Evolutionary conservation across 2,888 invertebrate genomes (phyloP).

Genomic region (Clusia tigrina): DNA sequence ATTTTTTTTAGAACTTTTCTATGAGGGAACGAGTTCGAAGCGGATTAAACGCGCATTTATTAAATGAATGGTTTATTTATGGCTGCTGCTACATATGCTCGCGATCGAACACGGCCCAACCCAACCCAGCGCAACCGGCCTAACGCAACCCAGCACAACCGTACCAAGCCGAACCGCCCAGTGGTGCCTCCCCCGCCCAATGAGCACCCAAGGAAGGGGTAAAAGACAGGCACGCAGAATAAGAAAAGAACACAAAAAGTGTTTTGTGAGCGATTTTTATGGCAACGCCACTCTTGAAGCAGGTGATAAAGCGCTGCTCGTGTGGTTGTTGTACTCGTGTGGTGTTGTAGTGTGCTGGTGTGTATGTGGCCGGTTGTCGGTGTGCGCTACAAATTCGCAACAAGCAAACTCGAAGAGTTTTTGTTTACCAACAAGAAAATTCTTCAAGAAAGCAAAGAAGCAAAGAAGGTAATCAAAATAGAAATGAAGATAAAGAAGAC

Average conservation of each 20-base stretch:
- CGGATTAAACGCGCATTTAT: slow-evolving; percentile 20
- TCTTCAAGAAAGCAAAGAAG: no score
- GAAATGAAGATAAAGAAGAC: no score
- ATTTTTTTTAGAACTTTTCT: slow-evolving; percentile 1
- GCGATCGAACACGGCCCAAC: background rate
- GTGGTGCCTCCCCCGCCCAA: no score
- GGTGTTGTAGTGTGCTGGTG: background rate
- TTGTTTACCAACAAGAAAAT: background rate
- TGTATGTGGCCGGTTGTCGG: no score
- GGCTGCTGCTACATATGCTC: background rate
- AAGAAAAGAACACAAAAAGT: slow-evolving; percentile 4
- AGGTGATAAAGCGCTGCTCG: slow-evolving; percentile 1
- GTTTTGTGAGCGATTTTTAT: background rate
- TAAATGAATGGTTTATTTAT: slow-evolving; percentile 11
- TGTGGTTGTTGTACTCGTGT: background rate
- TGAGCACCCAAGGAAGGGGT: no score
- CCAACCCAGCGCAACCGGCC: background rate
- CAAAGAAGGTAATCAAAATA: no score
- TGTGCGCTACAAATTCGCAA: background rate
- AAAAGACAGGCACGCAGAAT: no score
- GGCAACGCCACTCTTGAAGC: slow-evolving; percentile 1
- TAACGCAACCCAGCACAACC: background rate
- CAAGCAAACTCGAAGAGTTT: background rate
- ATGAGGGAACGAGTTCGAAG: slow-evolving; percentile 13
- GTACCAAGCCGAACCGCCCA: background rate